Conservation (phyloP, 2,797 vertebrate species). For the Sebastes minor region DNA sequence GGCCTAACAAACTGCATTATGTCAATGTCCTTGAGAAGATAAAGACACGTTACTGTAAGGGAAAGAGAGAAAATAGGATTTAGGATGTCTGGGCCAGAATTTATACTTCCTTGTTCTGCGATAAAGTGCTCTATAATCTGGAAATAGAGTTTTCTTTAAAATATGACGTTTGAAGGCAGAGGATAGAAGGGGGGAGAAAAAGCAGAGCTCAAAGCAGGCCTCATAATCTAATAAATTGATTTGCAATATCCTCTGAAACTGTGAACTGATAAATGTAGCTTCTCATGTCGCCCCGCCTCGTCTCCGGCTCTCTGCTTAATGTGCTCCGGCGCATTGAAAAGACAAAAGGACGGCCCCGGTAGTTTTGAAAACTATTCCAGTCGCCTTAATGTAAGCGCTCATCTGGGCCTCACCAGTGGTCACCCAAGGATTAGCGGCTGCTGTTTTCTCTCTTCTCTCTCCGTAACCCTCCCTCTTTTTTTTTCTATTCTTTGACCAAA, state of each 20-base stretch:
- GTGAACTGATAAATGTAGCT: conserved; percentile 83
- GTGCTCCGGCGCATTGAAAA: conserved; percentile 55
- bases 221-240: conserved; percentile 89
- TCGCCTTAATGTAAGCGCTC: conserved; percentile 67
- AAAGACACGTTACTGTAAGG: conserved; percentile 70
- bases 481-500: conserved; percentile 79
- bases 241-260: conserved; percentile 84
- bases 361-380: conserved; percentile 69
- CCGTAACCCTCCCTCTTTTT: conserved; percentile 48
- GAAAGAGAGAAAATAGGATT: conserved; percentile 79
- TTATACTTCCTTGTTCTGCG: conserved; percentile 77
- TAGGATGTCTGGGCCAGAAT: conserved; percentile 79
- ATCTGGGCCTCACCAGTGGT: conserved; percentile 67
- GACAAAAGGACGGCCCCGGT: conserved; percentile 64
- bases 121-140: conserved; percentile 81
- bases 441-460: conserved; percentile 57
- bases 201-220: conserved; percentile 81
- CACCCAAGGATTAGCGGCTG: conserved; percentile 78
- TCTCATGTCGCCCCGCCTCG: conserved; percentile 72
- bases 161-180: conserved; percentile 76
- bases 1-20: conserved; percentile 62
- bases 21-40: conserved; percentile 78
- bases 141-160: conserved; percentile 80
- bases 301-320: conserved; percentile 64
- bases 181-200: conserved; percentile 40